Conservation (phyloP, 2,888 invertebrate species). For the Troides oblongomaculatus region DNA sequence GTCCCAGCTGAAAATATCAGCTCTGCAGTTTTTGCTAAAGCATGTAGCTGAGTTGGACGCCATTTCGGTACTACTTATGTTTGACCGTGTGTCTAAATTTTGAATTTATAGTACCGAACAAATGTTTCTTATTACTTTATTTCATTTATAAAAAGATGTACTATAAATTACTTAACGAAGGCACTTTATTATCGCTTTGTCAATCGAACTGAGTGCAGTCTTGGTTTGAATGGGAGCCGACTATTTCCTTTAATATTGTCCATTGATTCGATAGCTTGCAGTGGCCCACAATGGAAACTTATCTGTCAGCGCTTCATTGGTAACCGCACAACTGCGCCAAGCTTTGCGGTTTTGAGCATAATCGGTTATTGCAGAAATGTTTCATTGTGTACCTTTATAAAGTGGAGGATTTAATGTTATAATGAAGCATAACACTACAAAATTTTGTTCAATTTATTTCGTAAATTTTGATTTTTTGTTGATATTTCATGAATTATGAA, state of each 20-base stretch:
- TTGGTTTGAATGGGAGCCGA: conserved; percentile 3
- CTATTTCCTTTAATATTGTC: conserved; percentile 5
- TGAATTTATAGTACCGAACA: too few species aligned
- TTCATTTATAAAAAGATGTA: not conserved
- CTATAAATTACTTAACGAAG: not conserved
- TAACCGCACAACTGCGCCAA: not conserved
- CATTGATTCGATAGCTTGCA: conserved; percentile 7
- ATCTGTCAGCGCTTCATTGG: conserved; percentile 15
- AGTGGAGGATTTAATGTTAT: not conserved
- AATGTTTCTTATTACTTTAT: too few species aligned
- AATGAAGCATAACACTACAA: too few species aligned
- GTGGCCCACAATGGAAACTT: conserved; percentile 21
- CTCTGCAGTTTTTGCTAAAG: too few species aligned
- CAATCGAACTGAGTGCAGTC: not conserved
- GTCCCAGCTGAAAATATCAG: too few species aligned
- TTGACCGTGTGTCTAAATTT: too few species aligned
- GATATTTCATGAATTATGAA: too few species aligned
- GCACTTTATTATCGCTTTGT: not conserved
- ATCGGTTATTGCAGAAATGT: not conserved
- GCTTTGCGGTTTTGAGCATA: not conserved
- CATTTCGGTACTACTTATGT: too few species aligned
- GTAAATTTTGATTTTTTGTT: not conserved
- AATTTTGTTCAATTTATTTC: not conserved
- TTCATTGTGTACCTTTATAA: not conserved
- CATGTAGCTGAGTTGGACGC: too few species aligned